Evolutionary conservation across 2,113 vertebrate species (phyloP), one percentile per base, ranked within the genome.

Genomic region (Syrrhaptes paradoxus): DNA sequence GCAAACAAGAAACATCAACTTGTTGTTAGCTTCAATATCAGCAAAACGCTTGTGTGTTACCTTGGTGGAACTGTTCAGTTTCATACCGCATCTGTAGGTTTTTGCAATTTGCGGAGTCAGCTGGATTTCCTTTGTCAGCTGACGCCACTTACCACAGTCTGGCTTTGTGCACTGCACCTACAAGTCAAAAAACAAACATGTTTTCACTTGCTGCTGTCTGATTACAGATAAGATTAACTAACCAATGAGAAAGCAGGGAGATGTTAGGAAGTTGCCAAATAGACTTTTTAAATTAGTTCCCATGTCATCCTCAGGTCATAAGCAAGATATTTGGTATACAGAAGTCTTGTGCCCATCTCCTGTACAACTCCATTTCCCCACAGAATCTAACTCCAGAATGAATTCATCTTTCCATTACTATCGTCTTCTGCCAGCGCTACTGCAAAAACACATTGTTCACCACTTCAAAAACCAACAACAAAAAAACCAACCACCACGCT

Each of bases 111-210:
- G 97, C 22, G 98, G 94, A 16, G 98, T 99, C 68, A 99, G 98
- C 58, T 99, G 98, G 82, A 99, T 99, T 96, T 99, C 99, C 97
- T 99, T 99, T 78, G 99, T 99, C 85, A 99, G 98, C 95, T 99
- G 99, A 80, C 99, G 98, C 99, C 99, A 99, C 85, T 99, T 99
- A 36, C 98, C 98, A 95, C 99, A 99, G 68, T 99, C 98, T 1
- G 98, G 97, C 63, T 98, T 99, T 58, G 98, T 99, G 91, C 99
- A 99, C 85, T 99, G 99, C 90, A 99, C 99, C 99, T 99, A 94
- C 43, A 65, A 67, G 58, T 67, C 57, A 65, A 71, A 94, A 93
- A 74, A 41, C 87, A 92, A 94, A 85, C 90, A 68, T 93, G 90
- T 92, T 96, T 96, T 95, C 36, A 81, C 88, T 92, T 38, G 76